Conservation (phyloP, 2,888 invertebrate species). For the Agrypnus murinus region DNA sequence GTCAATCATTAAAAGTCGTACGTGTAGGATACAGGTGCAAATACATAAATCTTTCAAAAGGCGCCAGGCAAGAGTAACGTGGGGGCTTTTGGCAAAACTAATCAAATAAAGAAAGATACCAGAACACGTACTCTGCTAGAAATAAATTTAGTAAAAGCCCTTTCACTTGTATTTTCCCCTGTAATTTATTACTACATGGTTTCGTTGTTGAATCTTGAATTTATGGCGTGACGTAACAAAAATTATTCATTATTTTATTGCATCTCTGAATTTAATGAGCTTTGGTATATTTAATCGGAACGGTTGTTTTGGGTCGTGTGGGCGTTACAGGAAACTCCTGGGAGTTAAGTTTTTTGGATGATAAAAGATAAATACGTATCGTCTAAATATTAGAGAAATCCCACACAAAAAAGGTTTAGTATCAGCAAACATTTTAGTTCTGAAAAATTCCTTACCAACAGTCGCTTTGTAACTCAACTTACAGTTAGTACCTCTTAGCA, state of each 20-base stretch:
- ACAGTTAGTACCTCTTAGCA: no score
- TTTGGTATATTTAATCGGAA: neutral
- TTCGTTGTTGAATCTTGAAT: conserved; percentile 18
- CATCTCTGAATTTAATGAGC: neutral
- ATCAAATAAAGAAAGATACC: conserved; percentile 16
- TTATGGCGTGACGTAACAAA: conserved; percentile 13
- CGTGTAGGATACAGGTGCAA: conserved; percentile 26
- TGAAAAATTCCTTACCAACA: no score
- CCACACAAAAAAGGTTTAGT: no score
- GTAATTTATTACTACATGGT: conserved; percentile 22
- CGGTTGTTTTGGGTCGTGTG: neutral
- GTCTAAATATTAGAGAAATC: no score
- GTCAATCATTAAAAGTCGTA: neutral
- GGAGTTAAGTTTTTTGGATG: no score
- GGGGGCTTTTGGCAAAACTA: conserved; percentile 29
- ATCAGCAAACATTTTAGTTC: no score
- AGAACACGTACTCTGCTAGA: conserved; percentile 6
- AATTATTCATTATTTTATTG: conserved; percentile 5
- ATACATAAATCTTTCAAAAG: conserved; percentile 29
- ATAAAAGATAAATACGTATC: no score
- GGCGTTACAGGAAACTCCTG: neutral
- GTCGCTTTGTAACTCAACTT: no score
- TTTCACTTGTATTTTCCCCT: conserved; percentile 8
- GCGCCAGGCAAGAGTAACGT: conserved; percentile 23
- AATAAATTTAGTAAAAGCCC: conserved; percentile 28